phyloP scores from a whole-genome alignment of 2,888 invertebrate genomes.

The Acanthosepion esculentum region DNA sequence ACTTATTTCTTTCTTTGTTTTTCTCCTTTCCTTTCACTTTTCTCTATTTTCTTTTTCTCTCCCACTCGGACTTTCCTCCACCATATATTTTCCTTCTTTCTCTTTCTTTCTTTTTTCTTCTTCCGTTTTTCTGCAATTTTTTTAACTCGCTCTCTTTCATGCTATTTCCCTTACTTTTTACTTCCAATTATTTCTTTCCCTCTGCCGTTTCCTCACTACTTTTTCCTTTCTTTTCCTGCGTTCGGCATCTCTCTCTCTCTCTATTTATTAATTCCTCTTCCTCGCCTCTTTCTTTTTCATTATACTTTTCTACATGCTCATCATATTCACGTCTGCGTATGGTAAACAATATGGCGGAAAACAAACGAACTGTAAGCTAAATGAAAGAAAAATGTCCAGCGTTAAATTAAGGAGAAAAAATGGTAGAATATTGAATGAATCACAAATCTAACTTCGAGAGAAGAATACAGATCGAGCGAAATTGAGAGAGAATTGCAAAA shows the following conservation, averaged over 20 bases:
- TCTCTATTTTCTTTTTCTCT: no score
- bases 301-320: not conserved
- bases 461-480: not conserved
- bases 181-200: no score
- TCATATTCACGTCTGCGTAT: not conserved
- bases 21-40: no score
- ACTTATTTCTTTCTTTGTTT: no score
- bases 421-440: not conserved
- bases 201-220: no score
- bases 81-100: no score
- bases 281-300: not conserved
- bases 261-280: not conserved
- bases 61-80: no score
- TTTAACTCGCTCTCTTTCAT: no score
- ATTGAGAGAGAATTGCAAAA: not conserved
- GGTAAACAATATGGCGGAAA: not conserved
- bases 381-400: conserved; percentile 18
- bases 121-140: no score
- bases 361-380: not conserved
- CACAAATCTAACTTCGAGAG: not conserved
- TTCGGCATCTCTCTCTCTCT: not conserved
- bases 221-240: not conserved
- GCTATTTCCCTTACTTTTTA: no score
- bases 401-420: not conserved
- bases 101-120: no score